Evolutionary conservation across 2,113 vertebrate species (phyloP).

Genomic region (Prochilodus magdalenae): DNA sequence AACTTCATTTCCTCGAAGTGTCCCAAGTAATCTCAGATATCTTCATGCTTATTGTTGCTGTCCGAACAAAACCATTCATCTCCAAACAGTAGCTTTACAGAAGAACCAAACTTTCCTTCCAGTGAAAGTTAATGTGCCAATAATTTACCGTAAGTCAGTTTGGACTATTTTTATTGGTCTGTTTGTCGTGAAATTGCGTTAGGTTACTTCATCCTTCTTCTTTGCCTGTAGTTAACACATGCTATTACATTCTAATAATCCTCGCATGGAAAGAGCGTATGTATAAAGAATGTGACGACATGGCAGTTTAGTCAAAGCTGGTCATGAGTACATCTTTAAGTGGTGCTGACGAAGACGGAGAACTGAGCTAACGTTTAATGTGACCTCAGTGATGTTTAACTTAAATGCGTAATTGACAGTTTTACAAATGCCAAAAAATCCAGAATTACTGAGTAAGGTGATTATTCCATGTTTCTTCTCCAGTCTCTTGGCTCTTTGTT

Average conservation of each 20-base stretch:
- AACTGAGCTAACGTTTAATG: conserved; percentile 27
- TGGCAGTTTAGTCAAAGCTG: not conserved
- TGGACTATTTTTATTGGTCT: no score
- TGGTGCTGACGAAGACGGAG: not conserved
- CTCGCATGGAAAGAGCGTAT: not conserved
- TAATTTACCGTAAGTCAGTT: no score
- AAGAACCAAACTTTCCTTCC: not conserved
- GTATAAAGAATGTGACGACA: conserved; percentile 14
- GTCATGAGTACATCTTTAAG: conserved; percentile 14
- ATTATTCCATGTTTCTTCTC: conserved; percentile 21
- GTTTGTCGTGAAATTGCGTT: no score
- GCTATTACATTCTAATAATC: not conserved
- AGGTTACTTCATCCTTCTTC: not conserved
- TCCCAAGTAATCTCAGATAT: no score
- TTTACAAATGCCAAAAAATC: not conserved
- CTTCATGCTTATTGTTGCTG: no score
- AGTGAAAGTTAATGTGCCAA: no score
- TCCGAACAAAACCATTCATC: no score
- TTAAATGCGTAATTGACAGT: not conserved
- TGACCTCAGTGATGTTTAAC: conserved; percentile 43
- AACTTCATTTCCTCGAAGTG: no score
- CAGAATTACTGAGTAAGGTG: conserved; percentile 2
- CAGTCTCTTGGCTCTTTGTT: not conserved
- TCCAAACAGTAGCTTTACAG: not conserved
- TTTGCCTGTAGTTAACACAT: not conserved